Conservation (phyloP, 2,113 vertebrate genomes). For the Alaudala cheleensis region DNA sequence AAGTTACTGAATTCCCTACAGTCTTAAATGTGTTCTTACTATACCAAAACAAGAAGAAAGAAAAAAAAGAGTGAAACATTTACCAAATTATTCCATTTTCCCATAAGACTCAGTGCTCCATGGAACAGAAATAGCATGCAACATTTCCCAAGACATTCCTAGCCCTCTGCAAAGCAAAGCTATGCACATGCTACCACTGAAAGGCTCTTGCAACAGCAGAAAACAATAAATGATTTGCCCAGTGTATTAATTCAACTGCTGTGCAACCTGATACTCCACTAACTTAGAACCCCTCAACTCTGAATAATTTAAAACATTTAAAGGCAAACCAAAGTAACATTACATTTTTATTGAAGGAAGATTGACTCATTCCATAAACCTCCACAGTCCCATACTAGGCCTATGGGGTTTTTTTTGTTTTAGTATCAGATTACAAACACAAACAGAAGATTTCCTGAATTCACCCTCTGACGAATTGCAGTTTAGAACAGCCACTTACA, state of each 20-base stretch:
- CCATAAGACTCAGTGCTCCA: neutral
- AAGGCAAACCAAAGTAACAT: neutral
- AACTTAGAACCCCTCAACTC: neutral
- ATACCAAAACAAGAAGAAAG: neutral
- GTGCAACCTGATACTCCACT: neutral
- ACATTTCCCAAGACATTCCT: neutral
- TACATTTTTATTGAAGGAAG: neutral
- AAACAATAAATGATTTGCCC: neutral
- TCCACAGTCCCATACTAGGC: neutral
- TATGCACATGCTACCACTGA: neutral
- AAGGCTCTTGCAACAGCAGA: neutral
- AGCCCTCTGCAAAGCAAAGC: neutral
- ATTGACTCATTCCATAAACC: neutral
- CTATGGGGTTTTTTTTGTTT: neutral
- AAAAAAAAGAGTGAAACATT: neutral
- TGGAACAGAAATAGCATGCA: neutral
- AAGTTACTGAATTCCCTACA: neutral
- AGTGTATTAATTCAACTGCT: neutral
- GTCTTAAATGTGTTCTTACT: neutral
- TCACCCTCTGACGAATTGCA: neutral
- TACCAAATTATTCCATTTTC: neutral
- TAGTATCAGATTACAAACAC: neutral
- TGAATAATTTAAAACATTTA: neutral
- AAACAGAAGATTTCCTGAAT: constrained; percentile 21
- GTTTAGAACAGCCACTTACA: neutral